A percentile compares a stretch with the other conserved stretches of the same genome.
Conservation (phyloP, 1,140 invertebrate species). For the Ostrea denselamellosa region DNA sequence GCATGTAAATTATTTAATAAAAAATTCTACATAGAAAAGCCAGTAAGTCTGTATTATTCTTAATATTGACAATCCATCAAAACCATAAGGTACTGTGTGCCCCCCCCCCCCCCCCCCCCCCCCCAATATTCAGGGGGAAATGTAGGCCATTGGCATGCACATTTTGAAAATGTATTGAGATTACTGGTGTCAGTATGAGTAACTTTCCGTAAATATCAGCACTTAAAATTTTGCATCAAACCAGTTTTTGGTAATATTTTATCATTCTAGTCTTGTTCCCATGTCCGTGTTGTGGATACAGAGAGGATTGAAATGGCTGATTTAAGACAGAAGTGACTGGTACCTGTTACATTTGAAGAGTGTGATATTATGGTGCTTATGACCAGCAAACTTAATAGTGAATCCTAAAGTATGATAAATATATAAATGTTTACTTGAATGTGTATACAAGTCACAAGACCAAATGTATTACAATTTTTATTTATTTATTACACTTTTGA, state of each 20-base stretch:
- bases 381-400: not conserved
- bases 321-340: conserved; percentile 49
- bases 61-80: too few species aligned
- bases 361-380: not conserved
- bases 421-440: not conserved
- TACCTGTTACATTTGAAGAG: not conserved
- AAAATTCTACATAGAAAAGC: too few species aligned
- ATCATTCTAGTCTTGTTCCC: conserved; percentile 58
- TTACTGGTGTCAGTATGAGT: too few species aligned
- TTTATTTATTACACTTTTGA: not conserved
- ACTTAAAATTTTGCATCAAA: too few species aligned
- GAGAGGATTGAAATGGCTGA: conserved; percentile 58
- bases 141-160: too few species aligned
- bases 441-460: not conserved
- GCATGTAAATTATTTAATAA: too few species aligned
- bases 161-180: too few species aligned
- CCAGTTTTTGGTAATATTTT: not conserved
- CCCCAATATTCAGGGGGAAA: too few species aligned
- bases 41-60: too few species aligned
- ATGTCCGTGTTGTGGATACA: conserved; percentile 57
- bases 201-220: too few species aligned
- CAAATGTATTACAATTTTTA: not conserved
- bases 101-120: too few species aligned
- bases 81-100: too few species aligned
- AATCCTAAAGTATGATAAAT: not conserved